Base-by-base conservation (phyloP, 2,113 vertebrate species). In the Nothocercus nigrocapillus region DNA sequence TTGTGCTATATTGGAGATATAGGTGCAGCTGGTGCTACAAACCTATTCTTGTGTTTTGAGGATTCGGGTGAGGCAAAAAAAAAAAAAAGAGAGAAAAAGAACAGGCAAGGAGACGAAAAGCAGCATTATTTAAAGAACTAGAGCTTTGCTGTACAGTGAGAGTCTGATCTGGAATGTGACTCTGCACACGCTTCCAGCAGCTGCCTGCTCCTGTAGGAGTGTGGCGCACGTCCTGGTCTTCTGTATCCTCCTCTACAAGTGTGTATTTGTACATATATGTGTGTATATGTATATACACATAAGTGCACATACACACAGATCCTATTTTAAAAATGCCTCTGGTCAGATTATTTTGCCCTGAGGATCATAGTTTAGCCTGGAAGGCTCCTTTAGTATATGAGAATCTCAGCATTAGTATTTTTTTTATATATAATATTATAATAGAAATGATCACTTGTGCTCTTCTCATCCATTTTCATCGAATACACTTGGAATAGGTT, bases 181-280 rank as follows among this genome's bases (percentile, higher is more conserved):
- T 32, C 9, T 69, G 34, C 30, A 36, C 19, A 4, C 4, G 13
- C 14, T 49, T 11, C 40, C 38, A 36, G 58, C 42, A 34, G 13
- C 14, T 88, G 47, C n/a, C 32, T 42, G 0, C 51, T 42, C 69
- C 34, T 34, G 62, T 16, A 40, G 22, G 42, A 56, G 9, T 13
- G 25, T 40, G 36, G 4, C 5, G 9, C 24, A 32, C 0, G 0
- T 0, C 0, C 11, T 51, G 19, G 12, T 95, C 30, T 53, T 49
- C 51, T 25, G 15, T 5, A 25, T 9, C 6, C 32, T 51, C 7
- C 32, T 91, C 75, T 82, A 68, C 88, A 78, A 34, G 45, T 1
- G 4, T 47, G n/a, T 59, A 5, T 24, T 7, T 59, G 4, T 82
- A 13, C 49, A n/a, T 21, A 27, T n/a, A 25, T 11, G 16, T 4